Evolutionary conservation across 2,888 invertebrate genomes (phyloP).

Genomic region (Mesochorus sp.): DNA sequence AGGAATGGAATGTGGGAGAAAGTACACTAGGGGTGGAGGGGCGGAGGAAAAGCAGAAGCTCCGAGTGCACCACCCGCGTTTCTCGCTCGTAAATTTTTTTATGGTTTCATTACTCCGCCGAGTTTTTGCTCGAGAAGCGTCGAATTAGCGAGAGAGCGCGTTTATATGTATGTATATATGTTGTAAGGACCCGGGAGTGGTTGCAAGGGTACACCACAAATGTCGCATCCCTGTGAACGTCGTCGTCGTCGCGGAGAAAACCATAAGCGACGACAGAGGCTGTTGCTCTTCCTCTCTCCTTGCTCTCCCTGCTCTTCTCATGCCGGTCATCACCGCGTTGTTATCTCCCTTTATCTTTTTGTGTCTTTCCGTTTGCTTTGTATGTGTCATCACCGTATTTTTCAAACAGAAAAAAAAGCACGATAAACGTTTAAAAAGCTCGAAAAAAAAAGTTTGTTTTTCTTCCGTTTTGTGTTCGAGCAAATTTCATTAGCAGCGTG

Average conservation of each 20-base stretch:
- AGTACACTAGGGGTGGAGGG: slow-evolving; percentile 8
- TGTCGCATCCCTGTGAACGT: slow-evolving; percentile 2
- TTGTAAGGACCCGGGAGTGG: not conserved
- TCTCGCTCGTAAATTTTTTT: slow-evolving; percentile 72
- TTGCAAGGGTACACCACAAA: slow-evolving; percentile 3
- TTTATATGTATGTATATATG: not conserved
- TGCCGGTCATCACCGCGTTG: slow-evolving; percentile 28
- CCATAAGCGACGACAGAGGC: not conserved
- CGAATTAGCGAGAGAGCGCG: slow-evolving; percentile 54
- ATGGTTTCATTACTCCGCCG: slow-evolving; percentile 66
- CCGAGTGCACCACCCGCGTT: slow-evolving; percentile 48
- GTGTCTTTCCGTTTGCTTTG: not conserved
- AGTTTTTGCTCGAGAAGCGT: slow-evolving; percentile 57
- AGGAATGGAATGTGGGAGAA: slow-evolving; percentile 33
- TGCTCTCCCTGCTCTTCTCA: slow-evolving; percentile 31
- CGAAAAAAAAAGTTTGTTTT: slow-evolving; percentile 1
- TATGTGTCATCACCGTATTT: not conserved
- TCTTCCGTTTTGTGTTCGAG: too few species aligned
- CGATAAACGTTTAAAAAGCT: slow-evolving; percentile 18
- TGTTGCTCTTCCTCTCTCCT: too few species aligned
- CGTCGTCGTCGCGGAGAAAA: too few species aligned
- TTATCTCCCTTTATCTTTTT: slow-evolving; percentile 13
- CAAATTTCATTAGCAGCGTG: too few species aligned
- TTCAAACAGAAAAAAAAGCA: slow-evolving; percentile 1
- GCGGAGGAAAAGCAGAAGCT: slow-evolving; percentile 45